Percentiles rank a stretch among this genome's conserved stretches.
phyloP scores from a whole-genome alignment of 2,797 vertebrate species.

The Myoxocephalus aenaeus region DNA sequence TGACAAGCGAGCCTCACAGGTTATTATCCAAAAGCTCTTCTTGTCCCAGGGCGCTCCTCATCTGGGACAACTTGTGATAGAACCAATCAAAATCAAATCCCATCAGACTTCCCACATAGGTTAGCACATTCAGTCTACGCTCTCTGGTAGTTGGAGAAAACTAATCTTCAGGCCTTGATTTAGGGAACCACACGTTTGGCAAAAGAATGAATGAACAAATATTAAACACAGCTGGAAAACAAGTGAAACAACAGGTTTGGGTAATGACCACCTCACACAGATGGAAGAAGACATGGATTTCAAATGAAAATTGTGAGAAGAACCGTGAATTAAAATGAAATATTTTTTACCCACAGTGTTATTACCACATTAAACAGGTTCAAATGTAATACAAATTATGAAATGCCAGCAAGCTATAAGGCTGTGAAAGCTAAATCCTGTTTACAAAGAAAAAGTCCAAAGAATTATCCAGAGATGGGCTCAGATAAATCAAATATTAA shows the following conservation, averaged over 20 bases:
- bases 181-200: not conserved
- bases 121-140: not conserved
- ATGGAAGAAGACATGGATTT: conserved; percentile 62
- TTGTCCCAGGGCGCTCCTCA: not conserved
- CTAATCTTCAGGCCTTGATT: conserved; percentile 4
- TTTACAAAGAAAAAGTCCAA: conserved; percentile 61
- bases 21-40: conserved; percentile 18
- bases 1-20: conserved; percentile 1
- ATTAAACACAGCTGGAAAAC: conserved; percentile 45
- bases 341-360: conserved; percentile 57
- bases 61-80: not conserved
- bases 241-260: conserved; percentile 48
- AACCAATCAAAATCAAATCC: conserved; percentile 14
- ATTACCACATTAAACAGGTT: conserved; percentile 75
- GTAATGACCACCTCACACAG: conserved; percentile 60
- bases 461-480: conserved; percentile 1
- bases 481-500: conserved; percentile 12
- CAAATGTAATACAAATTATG: conserved; percentile 80
- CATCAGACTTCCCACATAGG: conserved; percentile 4
- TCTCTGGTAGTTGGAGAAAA: conserved; percentile 16
- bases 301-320: conserved; percentile 68
- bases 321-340: conserved; percentile 72
- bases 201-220: conserved; percentile 26
- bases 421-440: conserved; percentile 86
- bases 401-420: conserved; percentile 84